These are phyloP conservation scores for Eudyptes chrysolophus DNA, from an alignment of 2,113 vertebrate genomes.

Conservation along the genomic window DNA sequence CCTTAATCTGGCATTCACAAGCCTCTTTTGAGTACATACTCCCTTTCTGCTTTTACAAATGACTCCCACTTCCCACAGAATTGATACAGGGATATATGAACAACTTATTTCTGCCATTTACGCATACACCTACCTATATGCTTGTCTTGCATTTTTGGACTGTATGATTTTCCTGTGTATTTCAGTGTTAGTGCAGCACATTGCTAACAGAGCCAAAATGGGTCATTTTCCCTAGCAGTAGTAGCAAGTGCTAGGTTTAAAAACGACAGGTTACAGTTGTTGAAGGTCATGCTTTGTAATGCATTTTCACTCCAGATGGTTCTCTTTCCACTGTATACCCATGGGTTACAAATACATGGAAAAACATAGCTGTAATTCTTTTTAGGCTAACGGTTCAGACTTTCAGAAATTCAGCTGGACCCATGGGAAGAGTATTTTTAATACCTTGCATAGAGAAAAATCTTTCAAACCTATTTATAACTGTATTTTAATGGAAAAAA, in stretches of 20 bases:
- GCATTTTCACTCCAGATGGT: conserved; percentile 10
- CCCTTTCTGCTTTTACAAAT: neutral
- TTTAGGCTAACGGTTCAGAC: neutral
- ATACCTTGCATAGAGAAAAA: conserved; percentile 24
- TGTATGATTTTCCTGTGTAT: neutral
- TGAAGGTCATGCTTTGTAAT: conserved; percentile 11
- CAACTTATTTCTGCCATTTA: neutral
- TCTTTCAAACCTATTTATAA: conserved; percentile 42
- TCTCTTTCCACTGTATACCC: conserved; percentile 6
- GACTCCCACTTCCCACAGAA: neutral
- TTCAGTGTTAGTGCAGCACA: neutral
- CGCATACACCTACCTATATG: fast-evolving
- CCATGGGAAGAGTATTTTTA: conserved; percentile 48
- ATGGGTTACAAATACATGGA: neutral
- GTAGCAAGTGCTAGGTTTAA: neutral
- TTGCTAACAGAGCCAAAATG: neutral
- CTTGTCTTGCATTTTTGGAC: neutral
- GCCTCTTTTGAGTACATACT: neutral
- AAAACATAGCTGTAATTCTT: conserved; percentile 33
- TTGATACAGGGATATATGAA: neutral
- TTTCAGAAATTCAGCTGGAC: conserved; percentile 30
- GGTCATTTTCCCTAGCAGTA: neutral
- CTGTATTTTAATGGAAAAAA: conserved; percentile 35
- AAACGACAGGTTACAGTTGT: neutral
- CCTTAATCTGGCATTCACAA: neutral